phyloP scores from a whole-genome alignment of 2,797 vertebrate genomes.

The Emydoidea blandingii region DNA sequence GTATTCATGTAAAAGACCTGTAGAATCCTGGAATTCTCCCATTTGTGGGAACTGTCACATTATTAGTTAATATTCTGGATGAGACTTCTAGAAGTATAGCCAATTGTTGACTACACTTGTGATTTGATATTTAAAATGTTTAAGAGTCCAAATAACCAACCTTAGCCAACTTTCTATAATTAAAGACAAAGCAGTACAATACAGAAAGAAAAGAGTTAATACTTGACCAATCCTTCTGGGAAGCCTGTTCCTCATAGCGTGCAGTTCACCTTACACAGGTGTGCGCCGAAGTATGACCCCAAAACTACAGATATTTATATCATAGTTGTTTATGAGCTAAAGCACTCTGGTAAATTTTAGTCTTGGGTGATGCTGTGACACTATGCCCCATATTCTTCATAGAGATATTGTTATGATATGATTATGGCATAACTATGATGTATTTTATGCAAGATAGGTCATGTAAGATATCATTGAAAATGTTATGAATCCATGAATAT shows the following conservation, averaged over 20 bases:
- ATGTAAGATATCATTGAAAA: no score
- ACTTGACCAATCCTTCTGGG: neutral
- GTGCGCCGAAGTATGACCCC: neutral
- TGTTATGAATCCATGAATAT: no score
- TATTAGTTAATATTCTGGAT: neutral
- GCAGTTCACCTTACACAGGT: neutral
- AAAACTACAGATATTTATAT: neutral
- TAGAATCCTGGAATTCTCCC: neutral
- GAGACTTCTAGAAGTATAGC: neutral
- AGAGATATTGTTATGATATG: no score
- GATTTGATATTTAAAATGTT: neutral
- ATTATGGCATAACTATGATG: no score
- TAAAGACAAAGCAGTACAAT: neutral
- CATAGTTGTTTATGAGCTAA: neutral
- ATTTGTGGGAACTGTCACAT: neutral
- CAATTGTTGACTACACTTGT: neutral
- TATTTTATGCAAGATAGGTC: no score
- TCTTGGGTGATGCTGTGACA: neutral
- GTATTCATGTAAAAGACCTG: neutral
- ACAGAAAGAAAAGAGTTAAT: neutral
- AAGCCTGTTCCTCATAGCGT: neutral
- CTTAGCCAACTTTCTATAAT: neutral
- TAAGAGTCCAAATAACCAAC: neutral
- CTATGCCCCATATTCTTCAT: no score
- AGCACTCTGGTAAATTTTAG: neutral